Percentiles rank a stretch among this genome's conserved stretches.
Conservation (phyloP, 2,797 vertebrate genomes). For the Cossypha heuglini region DNA sequence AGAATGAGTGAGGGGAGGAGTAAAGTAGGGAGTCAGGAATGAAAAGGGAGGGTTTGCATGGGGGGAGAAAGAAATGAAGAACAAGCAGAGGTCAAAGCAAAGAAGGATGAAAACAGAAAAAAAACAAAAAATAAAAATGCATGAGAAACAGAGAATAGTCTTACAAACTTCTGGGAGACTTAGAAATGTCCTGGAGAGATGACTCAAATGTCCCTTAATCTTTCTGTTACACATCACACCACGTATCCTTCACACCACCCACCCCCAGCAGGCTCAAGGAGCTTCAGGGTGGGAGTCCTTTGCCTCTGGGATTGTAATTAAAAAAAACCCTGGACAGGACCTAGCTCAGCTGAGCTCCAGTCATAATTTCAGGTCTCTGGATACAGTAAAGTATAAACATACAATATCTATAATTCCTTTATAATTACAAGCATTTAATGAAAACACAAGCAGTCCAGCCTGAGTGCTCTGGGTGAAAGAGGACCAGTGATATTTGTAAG, state of each 20-base stretch:
- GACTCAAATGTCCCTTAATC: fast-evolving
- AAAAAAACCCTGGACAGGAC: background rate
- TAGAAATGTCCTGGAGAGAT: background rate
- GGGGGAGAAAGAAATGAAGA: conserved; percentile 49
- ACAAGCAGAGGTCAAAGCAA: conserved; percentile 65
- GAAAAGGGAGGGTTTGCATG: conserved; percentile 46
- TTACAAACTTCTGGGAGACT: background rate
- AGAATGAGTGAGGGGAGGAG: conserved; percentile 68
- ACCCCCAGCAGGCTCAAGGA: background rate
- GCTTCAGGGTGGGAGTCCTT: background rate
- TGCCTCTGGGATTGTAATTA: background rate
- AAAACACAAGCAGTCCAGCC: background rate
- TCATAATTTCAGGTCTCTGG: background rate
- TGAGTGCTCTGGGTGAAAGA: background rate
- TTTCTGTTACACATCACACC: background rate
- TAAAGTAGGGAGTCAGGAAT: conserved; percentile 17
- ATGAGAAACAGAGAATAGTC: background rate
- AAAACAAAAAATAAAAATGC: background rate
- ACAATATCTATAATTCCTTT: background rate
- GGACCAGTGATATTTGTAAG: background rate
- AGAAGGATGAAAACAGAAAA: background rate
- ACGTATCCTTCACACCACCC: background rate
- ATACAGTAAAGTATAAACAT: background rate
- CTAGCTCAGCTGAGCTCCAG: background rate
- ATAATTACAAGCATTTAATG: background rate